A percentile compares a stretch with the other conserved stretches of the same genome.
These are phyloP conservation scores for Rhegmatorhina hoffmannsi DNA, from an alignment of 2,113 vertebrate species.

Conservation along the genomic window DNA sequence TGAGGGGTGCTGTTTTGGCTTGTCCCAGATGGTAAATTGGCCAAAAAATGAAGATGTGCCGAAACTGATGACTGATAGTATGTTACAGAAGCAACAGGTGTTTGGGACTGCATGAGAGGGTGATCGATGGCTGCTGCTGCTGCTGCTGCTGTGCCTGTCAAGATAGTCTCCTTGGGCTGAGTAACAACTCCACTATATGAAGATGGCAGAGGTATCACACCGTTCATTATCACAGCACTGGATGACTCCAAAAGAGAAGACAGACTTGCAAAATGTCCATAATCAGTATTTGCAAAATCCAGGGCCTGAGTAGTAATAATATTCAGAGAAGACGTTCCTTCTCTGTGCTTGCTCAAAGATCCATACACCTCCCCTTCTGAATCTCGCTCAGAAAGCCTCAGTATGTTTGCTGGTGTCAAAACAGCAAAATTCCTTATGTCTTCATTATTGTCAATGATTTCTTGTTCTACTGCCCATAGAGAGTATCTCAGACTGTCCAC, in stretches of 20 bases:
- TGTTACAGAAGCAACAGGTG: neutral
- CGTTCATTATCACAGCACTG: neutral
- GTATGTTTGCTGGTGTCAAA: neutral
- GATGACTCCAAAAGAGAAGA: neutral
- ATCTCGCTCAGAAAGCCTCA: neutral
- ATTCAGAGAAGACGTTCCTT: neutral
- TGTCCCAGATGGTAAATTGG: neutral
- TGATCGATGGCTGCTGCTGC: neutral
- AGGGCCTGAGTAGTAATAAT: neutral
- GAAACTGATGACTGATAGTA: neutral
- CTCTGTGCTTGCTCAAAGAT: neutral
- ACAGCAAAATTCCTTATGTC: neutral
- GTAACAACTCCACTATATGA: neutral
- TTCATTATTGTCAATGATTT: neutral
- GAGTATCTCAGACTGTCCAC: neutral
- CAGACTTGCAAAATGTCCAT: neutral
- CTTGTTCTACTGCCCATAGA: neutral
- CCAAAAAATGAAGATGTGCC: neutral
- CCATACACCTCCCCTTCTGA: neutral
- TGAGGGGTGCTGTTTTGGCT: neutral
- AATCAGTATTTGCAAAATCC: conserved; percentile 15
- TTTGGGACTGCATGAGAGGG: neutral
- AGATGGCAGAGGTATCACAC: neutral
- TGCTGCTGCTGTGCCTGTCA: neutral
- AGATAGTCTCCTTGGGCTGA: neutral